These are phyloP conservation scores for Morinoia aosen DNA, from an alignment of 2,888 invertebrate genomes.

Conservation along the genomic window DNA sequence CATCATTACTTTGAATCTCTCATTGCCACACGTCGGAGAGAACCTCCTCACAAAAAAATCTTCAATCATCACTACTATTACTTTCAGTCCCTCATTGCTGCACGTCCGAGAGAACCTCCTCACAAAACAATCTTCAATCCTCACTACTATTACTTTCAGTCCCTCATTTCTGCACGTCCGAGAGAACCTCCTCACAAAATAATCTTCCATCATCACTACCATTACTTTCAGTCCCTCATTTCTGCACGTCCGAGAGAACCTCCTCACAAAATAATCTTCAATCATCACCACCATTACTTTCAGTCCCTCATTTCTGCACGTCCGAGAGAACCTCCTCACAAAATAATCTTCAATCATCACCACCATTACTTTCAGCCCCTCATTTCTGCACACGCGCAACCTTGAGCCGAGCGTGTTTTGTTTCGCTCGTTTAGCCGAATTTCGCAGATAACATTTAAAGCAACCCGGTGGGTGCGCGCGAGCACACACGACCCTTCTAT, in stretches of 20 bases:
- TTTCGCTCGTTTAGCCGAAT: neutral
- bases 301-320: too few species aligned
- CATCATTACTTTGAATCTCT: neutral
- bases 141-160: too few species aligned
- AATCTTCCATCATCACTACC: neutral
- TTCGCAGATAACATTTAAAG: neutral
- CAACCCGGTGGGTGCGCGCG: neutral
- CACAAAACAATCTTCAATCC: too few species aligned
- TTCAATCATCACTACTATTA: neutral
- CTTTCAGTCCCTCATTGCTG: neutral
- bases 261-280: too few species aligned
- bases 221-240: neutral
- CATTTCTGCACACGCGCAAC: neutral
- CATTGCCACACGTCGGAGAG: too few species aligned
- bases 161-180: too few species aligned
- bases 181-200: neutral
- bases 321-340: neutral
- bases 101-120: neutral
- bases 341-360: neutral
- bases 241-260: neutral
- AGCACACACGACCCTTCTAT: neutral
- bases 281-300: too few species aligned
- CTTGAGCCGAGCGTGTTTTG: neutral
- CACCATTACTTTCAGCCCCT: neutral
- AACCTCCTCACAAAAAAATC: neutral